phyloP scores from a whole-genome alignment of 2,888 invertebrate species.

The Campoplex nolae region DNA sequence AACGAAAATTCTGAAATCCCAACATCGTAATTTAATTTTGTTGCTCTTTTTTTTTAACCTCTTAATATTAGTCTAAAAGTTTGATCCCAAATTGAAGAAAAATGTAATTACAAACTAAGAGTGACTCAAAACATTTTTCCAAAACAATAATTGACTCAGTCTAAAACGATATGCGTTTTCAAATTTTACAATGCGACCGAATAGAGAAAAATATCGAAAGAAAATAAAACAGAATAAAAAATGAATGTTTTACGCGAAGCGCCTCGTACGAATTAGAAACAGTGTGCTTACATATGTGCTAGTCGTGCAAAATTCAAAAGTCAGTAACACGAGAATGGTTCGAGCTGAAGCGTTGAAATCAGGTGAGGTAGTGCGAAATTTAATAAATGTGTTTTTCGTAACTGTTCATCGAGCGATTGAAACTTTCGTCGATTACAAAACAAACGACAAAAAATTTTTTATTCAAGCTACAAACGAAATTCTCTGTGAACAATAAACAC shows the following conservation, averaged over 20 bases:
- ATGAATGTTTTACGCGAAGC: not conserved
- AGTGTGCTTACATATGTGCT: not conserved
- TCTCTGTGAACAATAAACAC: not conserved
- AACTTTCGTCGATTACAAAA: not conserved
- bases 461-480: not conserved
- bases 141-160: not conserved
- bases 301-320: not conserved
- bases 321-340: not conserved
- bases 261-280: not conserved
- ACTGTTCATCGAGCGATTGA: not conserved
- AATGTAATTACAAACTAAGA: not conserved
- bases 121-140: no score
- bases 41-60: not conserved
- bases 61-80: no score
- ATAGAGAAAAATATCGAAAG: not conserved
- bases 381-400: not conserved
- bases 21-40: not conserved
- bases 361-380: not conserved
- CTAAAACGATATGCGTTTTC: not conserved
- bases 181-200: not conserved
- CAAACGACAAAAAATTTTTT: not conserved
- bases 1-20: not conserved
- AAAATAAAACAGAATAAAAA: not conserved
- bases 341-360: slow-evolving; percentile 5
- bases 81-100: not conserved